Evolutionary conservation across 1,140 invertebrate species (phyloP), one percentile per base, ranked within the genome.

Genomic region (Sycophaga agraensis): DNA sequence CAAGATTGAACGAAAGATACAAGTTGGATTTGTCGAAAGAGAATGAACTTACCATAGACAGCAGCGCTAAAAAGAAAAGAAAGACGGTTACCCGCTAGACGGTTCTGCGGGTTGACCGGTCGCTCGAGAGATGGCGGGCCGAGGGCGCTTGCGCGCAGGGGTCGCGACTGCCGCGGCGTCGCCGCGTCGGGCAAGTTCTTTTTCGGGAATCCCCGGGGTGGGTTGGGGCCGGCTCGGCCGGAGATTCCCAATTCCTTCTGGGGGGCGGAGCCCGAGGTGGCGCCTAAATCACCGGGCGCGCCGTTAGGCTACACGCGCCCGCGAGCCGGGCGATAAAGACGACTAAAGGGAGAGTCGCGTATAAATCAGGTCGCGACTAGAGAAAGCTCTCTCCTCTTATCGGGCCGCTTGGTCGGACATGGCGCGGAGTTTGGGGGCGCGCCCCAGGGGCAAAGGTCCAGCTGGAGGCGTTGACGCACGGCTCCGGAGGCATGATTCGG

Each of bases 281-380:
- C 43, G 46, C 24, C 39, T 63, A 63, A 63, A 63, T 57, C 53
- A 57, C 34, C 24, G 17, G 40, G 12, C 0, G 14, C 1, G 35
- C 3, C 17, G 28, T 16, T 50, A 48, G 11, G 28, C 9, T 50
- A 37, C 11, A 42, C 57, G 19, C 14, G 35, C 22, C 24, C 35
- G n/a, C n/a, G n/a, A n/a, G 46, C 17, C 5, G 42, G 14, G 14
- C 53, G 43, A 57, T 56, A 63, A 50, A 57, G 53, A 51, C 60
- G 46, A 63, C 50, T 57, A 63, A 50, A 63, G 40, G 50, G 19
- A 53, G 39, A 56, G 21, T 16, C 43, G 24, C 17, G n/a, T 34
- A 57, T 57, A 63, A 63, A 63, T 63, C 45, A 56, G 35, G n/a
- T 26, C 12, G 22, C 37, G 57, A 63, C 53, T 59, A 66, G 62